Conservation (phyloP, 2,888 invertebrate species). For the Macrostomum cliftonense region DNA sequence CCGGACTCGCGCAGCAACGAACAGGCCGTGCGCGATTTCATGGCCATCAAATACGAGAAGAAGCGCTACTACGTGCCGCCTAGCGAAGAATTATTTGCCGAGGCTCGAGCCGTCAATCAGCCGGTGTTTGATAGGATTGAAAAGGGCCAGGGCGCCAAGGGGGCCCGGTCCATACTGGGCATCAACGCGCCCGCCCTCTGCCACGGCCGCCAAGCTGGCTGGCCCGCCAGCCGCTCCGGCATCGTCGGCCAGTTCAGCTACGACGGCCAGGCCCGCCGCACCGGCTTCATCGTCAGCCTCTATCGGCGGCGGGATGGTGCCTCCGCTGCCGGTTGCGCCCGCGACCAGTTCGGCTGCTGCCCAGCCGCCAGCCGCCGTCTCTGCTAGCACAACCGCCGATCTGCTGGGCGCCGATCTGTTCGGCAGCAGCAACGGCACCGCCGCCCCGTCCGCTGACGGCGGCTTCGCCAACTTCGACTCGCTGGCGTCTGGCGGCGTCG, state of each 20-base stretch:
- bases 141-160: background rate
- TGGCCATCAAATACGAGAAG: conserved; percentile 82
- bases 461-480: no score
- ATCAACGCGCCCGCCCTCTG: background rate
- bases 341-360: no score
- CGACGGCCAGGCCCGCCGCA: no score
- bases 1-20: conserved; percentile 56
- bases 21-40: conserved; percentile 70
- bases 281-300: no score
- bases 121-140: background rate
- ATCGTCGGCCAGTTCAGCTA: background rate
- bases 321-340: no score
- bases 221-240: conserved; percentile 6
- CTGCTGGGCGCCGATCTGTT: no score
- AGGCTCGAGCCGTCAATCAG: conserved; percentile 25
- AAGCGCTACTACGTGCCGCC: conserved; percentile 51
- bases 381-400: no score
- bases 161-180: background rate
- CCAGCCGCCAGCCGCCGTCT: no score
- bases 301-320: no score
- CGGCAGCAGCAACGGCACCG: no score
- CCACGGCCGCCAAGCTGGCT: conserved; percentile 15
- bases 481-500: no score
- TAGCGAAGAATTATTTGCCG: conserved; percentile 34
- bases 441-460: no score